phyloP scores from a whole-genome alignment of 2,797 vertebrate genomes.

The Pantherophis alleghaniensis region DNA sequence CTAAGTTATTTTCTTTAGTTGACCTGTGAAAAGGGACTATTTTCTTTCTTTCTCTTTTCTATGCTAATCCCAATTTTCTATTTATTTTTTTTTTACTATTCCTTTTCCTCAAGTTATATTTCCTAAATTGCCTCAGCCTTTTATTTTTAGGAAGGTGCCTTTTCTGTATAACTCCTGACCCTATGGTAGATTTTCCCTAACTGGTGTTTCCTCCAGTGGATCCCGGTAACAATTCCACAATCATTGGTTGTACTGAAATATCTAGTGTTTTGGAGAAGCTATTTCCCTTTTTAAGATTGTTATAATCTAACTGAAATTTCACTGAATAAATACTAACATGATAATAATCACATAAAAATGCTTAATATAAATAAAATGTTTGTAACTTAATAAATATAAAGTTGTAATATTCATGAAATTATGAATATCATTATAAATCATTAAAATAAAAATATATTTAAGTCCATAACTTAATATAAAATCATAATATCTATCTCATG shows the following conservation, averaged over 20 bases:
- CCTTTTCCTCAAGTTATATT: background rate
- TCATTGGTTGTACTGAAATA: background rate
- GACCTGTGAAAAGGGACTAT: background rate
- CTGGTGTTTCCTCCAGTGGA: background rate
- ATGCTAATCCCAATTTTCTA: background rate
- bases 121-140: background rate
- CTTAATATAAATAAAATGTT: background rate
- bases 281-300: background rate
- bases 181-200: background rate
- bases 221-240: background rate
- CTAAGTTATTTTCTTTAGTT: background rate
- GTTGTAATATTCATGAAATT: slow-evolving; percentile 10
- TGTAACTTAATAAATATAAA: slow-evolving; percentile 30
- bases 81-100: too few relatives aligned
- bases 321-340: background rate
- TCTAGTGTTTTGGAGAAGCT: background rate
- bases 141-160: background rate
- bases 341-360: slow-evolving; percentile 20
- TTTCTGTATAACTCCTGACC: background rate
- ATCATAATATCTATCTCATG: background rate
- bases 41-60: background rate
- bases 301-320: background rate
- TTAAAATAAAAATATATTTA: slow-evolving; percentile 6
- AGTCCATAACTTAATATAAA: slow-evolving; percentile 24
- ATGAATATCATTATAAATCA: background rate